Evolutionary conservation across 2,797 vertebrate species (phyloP).

Genomic region (Acanthiza pusilla): DNA sequence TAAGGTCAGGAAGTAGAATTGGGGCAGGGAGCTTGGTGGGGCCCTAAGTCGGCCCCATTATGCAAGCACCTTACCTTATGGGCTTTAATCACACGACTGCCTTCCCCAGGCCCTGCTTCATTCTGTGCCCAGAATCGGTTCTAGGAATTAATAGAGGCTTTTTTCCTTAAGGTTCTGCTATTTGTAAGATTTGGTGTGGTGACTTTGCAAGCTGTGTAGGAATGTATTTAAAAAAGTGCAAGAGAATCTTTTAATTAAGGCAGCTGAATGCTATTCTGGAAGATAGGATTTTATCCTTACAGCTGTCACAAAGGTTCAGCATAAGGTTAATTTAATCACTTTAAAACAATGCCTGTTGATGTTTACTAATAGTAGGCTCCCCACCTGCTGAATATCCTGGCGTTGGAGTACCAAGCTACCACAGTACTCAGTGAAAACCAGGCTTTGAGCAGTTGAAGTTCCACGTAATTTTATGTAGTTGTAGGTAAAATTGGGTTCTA

Average conservation of each 20-base stretch:
- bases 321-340: not conserved
- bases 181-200: not conserved
- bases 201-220: not conserved
- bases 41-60: not conserved
- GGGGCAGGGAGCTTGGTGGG: slow-evolving; percentile 20
- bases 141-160: not conserved
- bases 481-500: not conserved
- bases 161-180: not conserved
- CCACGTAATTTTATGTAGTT: not conserved
- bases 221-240: not conserved
- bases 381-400: not conserved
- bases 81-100: not conserved
- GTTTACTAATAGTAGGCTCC: not conserved
- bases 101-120: not conserved
- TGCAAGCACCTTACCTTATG: not conserved
- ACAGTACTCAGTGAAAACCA: not conserved
- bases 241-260: not conserved
- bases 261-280: not conserved
- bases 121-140: not conserved
- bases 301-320: not conserved
- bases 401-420: not conserved
- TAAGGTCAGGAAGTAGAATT: not conserved
- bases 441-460: not conserved
- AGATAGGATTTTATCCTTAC: not conserved
- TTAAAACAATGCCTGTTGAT: not conserved